Evolutionary conservation across 2,113 vertebrate genomes (phyloP).

Genomic region (Microtus oregoni): DNA sequence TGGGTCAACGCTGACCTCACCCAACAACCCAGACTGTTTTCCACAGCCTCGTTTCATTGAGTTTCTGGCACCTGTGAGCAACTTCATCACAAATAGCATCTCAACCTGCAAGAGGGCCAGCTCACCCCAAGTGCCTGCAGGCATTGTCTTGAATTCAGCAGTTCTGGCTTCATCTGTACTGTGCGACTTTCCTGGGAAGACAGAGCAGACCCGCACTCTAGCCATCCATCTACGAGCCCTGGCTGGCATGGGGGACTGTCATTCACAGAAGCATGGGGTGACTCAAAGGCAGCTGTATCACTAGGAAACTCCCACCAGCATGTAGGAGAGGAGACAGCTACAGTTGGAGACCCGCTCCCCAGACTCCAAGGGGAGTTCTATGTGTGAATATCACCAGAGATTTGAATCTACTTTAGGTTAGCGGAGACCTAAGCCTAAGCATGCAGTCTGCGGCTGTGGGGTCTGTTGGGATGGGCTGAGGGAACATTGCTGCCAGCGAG

Average conservation of each 20-base stretch:
- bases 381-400: neutral
- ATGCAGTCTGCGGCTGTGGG: neutral
- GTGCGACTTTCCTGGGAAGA: neutral
- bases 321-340: neutral
- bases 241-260: neutral
- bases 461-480: neutral
- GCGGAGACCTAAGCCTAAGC: neutral
- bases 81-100: neutral
- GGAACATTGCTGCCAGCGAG: neutral
- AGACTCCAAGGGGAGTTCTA: neutral
- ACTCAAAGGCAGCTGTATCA: neutral
- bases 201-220: neutral
- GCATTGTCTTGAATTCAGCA: accelerated
- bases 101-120: accelerated
- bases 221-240: neutral
- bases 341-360: neutral
- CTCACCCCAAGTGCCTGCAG: accelerated
- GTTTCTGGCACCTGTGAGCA: accelerated
- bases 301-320: neutral
- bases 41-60: neutral
- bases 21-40: slow-evolving; percentile 19
- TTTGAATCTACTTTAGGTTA: neutral
- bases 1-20: slow-evolving; percentile 20
- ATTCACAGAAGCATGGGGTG: neutral
- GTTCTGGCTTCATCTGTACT: neutral